Conservation (phyloP, 2,888 invertebrate species). For the Nemapogon koenigi region DNA sequence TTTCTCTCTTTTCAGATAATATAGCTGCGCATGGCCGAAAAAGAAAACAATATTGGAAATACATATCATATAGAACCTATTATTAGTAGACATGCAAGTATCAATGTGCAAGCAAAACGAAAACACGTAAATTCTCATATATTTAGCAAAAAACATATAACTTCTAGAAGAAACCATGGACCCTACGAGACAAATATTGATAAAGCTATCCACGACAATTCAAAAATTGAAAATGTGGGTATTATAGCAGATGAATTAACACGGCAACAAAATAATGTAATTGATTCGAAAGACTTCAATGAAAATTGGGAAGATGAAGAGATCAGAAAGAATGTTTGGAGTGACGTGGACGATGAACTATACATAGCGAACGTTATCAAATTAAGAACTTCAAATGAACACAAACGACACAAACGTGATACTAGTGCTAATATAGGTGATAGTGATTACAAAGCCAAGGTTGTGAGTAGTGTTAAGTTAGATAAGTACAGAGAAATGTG, state of each 20-base stretch:
- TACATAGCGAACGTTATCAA: constrained; percentile 55
- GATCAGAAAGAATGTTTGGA: constrained; percentile 53
- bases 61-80: too few species aligned
- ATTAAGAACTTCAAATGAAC: constrained; percentile 48
- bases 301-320: constrained; percentile 32
- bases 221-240: background rate
- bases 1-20: constrained; percentile 49
- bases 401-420: constrained; percentile 53
- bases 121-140: too few species aligned
- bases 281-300: constrained; percentile 2
- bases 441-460: constrained; percentile 56
- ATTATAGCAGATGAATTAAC: constrained; percentile 11
- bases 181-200: background rate
- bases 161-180: constrained; percentile 1
- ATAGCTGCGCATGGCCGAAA: constrained; percentile 58
- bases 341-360: constrained; percentile 55
- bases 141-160: too few species aligned
- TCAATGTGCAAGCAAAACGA: too few species aligned
- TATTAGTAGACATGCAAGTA: too few species aligned
- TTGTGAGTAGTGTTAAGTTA: constrained; percentile 65
- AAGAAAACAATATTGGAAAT: too few species aligned
- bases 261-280: constrained; percentile 3
- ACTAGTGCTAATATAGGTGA: constrained; percentile 42
- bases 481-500: constrained; percentile 67
- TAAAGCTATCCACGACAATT: background rate